Percentiles rank a stretch among this genome's conserved stretches.
phyloP scores from a whole-genome alignment of 2,113 vertebrate genomes.

The Pterophyllum scalare region DNA sequence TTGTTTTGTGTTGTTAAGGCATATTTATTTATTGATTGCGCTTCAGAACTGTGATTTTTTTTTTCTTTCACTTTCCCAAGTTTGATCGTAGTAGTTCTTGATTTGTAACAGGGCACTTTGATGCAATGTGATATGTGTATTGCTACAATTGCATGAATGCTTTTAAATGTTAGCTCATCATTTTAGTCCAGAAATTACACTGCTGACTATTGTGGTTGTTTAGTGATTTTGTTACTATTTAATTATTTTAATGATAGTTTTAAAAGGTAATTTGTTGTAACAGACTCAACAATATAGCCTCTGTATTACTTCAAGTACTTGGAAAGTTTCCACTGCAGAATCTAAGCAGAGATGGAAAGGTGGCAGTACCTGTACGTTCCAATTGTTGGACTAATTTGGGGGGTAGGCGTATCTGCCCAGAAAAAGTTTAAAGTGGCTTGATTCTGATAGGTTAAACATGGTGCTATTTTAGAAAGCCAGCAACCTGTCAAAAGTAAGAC shows the following conservation, averaged over 20 bases:
- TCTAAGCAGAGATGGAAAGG: not conserved
- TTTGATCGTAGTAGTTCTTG: constrained; percentile 89
- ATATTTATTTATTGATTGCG: constrained; percentile 93
- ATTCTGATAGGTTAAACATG: not conserved
- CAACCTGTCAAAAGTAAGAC: not conserved
- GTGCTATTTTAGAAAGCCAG: not conserved
- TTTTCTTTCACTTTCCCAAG: constrained; percentile 56
- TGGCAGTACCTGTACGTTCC: not conserved
- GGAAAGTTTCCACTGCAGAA: not conserved
- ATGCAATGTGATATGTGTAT: constrained; percentile 85
- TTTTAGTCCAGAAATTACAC: constrained; percentile 64
- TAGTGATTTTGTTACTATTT: constrained; percentile 56
- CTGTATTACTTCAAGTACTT: constrained; percentile 3
- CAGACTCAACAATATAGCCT: constrained; percentile 31
- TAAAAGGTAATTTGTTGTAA: constrained; percentile 6
- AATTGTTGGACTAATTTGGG: not conserved
- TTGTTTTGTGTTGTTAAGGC: constrained; percentile 90
- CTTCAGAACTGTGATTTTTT: constrained; percentile 89
- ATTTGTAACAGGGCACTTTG: constrained; percentile 95
- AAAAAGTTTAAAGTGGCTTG: not conserved
- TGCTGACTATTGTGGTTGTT: constrained; percentile 68
- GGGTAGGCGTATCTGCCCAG: not conserved
- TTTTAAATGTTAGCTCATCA: constrained; percentile 72
- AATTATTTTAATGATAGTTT: constrained; percentile 39
- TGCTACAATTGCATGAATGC: constrained; percentile 79